Evolutionary conservation across 1,140 invertebrate genomes (phyloP).

Genomic region (Drosophila santomea): DNA sequence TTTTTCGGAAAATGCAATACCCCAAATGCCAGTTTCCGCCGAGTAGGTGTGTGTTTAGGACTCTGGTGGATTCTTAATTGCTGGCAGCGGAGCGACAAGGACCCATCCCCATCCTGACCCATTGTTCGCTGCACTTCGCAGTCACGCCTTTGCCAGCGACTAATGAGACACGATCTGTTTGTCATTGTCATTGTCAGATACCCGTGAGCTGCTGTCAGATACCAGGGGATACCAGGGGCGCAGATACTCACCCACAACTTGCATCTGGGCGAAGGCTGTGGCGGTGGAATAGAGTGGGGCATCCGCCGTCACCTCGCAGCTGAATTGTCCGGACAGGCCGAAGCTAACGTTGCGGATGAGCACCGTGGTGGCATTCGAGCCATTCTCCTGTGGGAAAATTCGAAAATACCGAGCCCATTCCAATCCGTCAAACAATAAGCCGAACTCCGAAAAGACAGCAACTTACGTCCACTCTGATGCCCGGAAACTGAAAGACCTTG

Average conservation of each 20-base stretch:
- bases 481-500: constrained; percentile 89
- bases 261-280: constrained; percentile 88
- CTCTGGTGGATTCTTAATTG: constrained; percentile 13
- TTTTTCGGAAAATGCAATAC: not conserved
- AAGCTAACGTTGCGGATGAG: constrained; percentile 90
- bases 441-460: not conserved
- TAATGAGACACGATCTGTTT: constrained; percentile 39
- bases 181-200: constrained; percentile 13
- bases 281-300: constrained; percentile 90
- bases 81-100: constrained; percentile 1
- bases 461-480: constrained; percentile 92
- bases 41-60: not conserved
- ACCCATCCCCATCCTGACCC: not conserved
- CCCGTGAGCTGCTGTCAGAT: constrained; percentile 9
- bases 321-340: constrained; percentile 91
- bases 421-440: constrained; percentile 21
- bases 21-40: not conserved
- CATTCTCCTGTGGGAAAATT: constrained; percentile 86
- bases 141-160: constrained; percentile 13
- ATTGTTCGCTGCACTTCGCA: constrained; percentile 20
- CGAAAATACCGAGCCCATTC: constrained; percentile 34
- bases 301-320: constrained; percentile 94
- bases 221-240: not conserved
- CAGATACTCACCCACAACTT: constrained; percentile 90
- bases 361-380: constrained; percentile 91